These are phyloP conservation scores for Chionomys nivalis DNA, from an alignment of 2,113 vertebrate genomes.

Conservation along the genomic window DNA sequence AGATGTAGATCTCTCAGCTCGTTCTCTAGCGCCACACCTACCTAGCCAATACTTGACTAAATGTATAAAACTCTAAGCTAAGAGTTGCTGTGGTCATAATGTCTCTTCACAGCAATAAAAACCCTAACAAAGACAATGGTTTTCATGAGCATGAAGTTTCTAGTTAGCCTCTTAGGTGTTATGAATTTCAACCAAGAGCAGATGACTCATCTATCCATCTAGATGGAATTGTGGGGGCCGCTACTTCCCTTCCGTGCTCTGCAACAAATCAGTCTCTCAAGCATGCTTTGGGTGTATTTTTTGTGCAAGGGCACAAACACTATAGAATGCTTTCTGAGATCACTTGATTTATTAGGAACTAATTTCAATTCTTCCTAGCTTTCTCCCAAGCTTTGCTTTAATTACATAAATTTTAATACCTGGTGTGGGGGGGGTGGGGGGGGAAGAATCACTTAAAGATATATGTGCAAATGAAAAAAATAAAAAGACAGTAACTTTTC, in stretches of 20 bases:
- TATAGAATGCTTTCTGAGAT: not conserved
- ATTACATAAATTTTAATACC: slow-evolving; percentile 54
- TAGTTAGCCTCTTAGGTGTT: not conserved
- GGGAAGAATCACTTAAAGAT: not conserved
- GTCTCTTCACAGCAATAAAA: not conserved
- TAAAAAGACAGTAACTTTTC: not conserved
- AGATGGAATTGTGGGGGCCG: not conserved
- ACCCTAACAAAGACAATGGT: not conserved
- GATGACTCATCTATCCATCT: not conserved
- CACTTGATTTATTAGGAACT: slow-evolving; percentile 12
- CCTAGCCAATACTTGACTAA: not conserved
- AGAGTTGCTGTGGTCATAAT: not conserved
- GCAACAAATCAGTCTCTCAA: not conserved
- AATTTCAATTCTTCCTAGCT: not conserved
- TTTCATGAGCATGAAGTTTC: not conserved
- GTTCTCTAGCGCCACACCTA: not conserved
- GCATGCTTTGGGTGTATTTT: not conserved
- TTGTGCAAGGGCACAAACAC: not conserved
- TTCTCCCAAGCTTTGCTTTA: slow-evolving; percentile 42
- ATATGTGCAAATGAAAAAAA: not conserved
- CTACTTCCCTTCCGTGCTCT: slow-evolving; percentile 21
- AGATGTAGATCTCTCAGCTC: not conserved
- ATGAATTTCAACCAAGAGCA: slow-evolving; percentile 9
- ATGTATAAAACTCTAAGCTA: not conserved
- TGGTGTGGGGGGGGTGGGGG: not conserved